These are phyloP conservation scores for Acestrorhynchus altus DNA, from an alignment of 2,797 vertebrate genomes.

Conservation along the genomic window DNA sequence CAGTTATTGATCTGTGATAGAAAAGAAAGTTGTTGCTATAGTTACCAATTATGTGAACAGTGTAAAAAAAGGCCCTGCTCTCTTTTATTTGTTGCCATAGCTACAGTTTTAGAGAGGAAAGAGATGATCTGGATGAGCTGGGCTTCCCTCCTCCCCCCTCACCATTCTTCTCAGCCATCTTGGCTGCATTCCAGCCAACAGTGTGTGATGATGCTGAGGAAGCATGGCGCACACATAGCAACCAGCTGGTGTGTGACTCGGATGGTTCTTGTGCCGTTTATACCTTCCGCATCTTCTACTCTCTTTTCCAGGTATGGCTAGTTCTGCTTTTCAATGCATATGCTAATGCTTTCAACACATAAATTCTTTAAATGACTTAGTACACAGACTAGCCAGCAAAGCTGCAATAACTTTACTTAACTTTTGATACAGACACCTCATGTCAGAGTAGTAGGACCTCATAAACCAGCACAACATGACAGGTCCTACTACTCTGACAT, in stretches of 20 bases:
- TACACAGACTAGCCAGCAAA: neutral
- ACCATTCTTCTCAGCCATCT: slow-evolving; percentile 97
- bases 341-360: neutral
- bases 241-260: slow-evolving; percentile 92
- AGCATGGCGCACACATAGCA: slow-evolving; percentile 95
- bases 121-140: slow-evolving; percentile 83
- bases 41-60: neutral
- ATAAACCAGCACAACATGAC: no score
- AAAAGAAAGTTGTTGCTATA: neutral
- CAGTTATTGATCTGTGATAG: neutral
- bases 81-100: slow-evolving; percentile 33
- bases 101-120: slow-evolving; percentile 88
- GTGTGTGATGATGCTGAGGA: slow-evolving; percentile 94
- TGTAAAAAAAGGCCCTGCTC: slow-evolving; percentile 15
- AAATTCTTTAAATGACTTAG: neutral
- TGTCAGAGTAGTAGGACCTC: no score
- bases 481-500: no score
- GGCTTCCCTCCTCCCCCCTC: slow-evolving; percentile 91
- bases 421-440: no score
- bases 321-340: neutral
- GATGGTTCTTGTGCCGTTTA: slow-evolving; percentile 97
- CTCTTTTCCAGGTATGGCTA: slow-evolving; percentile 90
- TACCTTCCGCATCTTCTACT: slow-evolving; percentile 97
- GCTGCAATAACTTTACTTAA: no score
- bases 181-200: slow-evolving; percentile 93